Conservation (phyloP, 2,113 vertebrate species). For the Cygnus atratus region DNA sequence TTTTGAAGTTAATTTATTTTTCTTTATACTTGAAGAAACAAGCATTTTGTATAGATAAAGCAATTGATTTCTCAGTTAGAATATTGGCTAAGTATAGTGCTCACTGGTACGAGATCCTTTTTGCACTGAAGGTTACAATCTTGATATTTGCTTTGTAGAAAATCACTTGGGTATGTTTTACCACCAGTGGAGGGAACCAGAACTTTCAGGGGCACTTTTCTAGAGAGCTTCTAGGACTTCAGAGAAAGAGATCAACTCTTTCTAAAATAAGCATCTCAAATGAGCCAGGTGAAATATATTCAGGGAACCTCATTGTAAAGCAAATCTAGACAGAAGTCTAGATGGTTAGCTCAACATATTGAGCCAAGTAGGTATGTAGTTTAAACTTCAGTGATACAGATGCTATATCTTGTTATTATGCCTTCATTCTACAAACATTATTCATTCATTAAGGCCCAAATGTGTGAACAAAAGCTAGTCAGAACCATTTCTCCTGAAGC, state of each 20-base stretch:
- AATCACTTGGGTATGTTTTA: rapidly evolving
- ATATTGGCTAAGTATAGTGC: not conserved
- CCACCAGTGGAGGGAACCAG: rapidly evolving
- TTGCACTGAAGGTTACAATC: not conserved
- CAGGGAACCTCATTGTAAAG: not conserved
- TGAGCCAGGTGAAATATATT: not conserved
- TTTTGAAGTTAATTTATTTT: not conserved
- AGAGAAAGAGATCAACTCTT: not conserved
- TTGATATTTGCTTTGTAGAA: not conserved
- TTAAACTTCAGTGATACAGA: not conserved
- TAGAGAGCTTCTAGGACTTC: not conserved
- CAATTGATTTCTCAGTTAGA: not conserved
- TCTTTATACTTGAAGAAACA: not conserved
- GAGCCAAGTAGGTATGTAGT: not conserved
- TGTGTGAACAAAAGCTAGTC: not conserved
- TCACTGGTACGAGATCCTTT: not conserved
- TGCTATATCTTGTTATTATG: not conserved
- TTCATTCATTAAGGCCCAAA: not conserved
- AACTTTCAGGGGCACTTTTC: not conserved
- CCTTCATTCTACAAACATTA: not conserved
- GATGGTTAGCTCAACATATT: not conserved
- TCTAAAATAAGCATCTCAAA: not conserved
- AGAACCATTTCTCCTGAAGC: not conserved
- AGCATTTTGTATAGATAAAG: not conserved
- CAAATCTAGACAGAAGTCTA: not conserved